These are phyloP conservation scores for Buceros bicornis DNA, from an alignment of 2,797 vertebrate genomes.

Conservation along the genomic window DNA sequence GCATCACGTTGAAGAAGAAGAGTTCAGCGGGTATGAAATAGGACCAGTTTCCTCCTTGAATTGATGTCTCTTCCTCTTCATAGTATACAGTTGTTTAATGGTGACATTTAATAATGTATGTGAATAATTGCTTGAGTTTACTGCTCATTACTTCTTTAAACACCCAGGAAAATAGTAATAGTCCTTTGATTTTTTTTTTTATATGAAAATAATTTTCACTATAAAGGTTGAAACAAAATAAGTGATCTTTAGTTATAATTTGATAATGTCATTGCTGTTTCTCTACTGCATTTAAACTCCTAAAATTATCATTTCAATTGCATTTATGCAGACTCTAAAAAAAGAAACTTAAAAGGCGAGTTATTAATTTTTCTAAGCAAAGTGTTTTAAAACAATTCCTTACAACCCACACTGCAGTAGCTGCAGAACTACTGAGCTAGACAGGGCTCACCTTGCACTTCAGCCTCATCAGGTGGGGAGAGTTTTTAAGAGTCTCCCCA, in stretches of 20 bases:
- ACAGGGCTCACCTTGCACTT: neutral
- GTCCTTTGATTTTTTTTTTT: conserved; percentile 66
- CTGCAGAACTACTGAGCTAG: neutral
- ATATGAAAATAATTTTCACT: conserved; percentile 76
- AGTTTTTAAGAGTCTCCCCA: fast-evolving
- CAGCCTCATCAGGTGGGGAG: fast-evolving
- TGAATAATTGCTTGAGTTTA: conserved; percentile 78
- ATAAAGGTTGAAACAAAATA: conserved; percentile 74
- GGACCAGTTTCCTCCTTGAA: conserved; percentile 46
- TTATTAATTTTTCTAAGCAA: conserved; percentile 4
- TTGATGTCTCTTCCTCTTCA: conserved; percentile 34
- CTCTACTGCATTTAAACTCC: conserved; percentile 50
- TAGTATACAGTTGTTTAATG: conserved; percentile 36
- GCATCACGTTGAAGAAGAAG: conserved; percentile 62
- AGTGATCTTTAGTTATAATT: conserved; percentile 60
- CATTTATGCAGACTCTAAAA: neutral
- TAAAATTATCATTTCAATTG: conserved; percentile 57
- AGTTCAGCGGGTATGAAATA: conserved; percentile 67
- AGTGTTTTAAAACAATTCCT: neutral
- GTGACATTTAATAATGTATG: conserved; percentile 73
- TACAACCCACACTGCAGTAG: neutral
- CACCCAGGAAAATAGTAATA: conserved; percentile 51
- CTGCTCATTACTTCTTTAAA: conserved; percentile 79
- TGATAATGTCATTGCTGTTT: conserved; percentile 27
- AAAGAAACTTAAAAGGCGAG: neutral